phyloP scores from a whole-genome alignment of 2,888 invertebrate species.

The Cinara cedri region DNA sequence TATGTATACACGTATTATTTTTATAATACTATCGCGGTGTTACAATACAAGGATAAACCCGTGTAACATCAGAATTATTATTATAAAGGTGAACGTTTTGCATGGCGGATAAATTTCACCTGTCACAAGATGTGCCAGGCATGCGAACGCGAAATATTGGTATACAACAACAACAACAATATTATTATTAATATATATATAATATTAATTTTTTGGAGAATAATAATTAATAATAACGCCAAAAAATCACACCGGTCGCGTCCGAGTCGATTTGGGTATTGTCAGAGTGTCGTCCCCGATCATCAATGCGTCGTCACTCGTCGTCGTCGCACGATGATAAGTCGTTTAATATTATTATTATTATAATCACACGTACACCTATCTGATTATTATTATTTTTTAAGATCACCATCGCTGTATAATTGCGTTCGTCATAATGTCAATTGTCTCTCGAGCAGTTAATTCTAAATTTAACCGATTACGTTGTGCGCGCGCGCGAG shows the following conservation, averaged over 20 bases:
- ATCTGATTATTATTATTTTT: conserved; percentile 18
- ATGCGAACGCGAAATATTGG: conserved; percentile 44
- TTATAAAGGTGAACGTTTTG: conserved; percentile 54
- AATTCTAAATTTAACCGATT: conserved; percentile 29
- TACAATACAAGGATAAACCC: conserved; percentile 42
- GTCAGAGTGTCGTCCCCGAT: conserved; percentile 30
- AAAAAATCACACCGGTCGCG: conserved; percentile 55
- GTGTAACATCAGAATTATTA: conserved; percentile 50
- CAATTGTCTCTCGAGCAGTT: conserved; percentile 4
- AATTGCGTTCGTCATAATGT: conserved; percentile 2
- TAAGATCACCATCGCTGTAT: background rate
- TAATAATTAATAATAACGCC: conserved; percentile 46
- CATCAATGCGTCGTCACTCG: conserved; percentile 11
- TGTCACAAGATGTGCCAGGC: conserved; percentile 53
- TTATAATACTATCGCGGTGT: background rate
- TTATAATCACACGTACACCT: background rate
- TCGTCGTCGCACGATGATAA: background rate
- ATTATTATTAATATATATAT: conserved; percentile 5
- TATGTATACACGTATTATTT: background rate
- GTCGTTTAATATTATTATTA: background rate
- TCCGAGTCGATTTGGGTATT: conserved; percentile 54
- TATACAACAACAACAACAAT: background rate
- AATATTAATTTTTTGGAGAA: conserved; percentile 12
- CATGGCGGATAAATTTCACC: conserved; percentile 48
- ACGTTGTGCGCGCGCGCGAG: conserved; percentile 15